Conservation (phyloP, 1,140 invertebrate species). For the Ditylenchus dipsaci region DNA sequence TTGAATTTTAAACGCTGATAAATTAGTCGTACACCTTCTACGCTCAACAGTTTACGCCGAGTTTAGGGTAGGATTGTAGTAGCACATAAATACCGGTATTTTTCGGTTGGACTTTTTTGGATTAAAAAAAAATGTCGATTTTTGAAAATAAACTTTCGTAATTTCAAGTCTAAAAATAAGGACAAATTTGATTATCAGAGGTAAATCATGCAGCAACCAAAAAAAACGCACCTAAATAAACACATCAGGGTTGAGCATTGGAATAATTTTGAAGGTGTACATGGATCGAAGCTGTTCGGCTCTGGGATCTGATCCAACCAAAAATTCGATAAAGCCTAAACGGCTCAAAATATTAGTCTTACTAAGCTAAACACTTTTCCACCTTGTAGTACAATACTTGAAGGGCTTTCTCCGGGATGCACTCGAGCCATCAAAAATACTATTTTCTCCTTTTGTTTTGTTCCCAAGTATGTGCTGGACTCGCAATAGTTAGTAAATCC, state of each 20-base stretch:
- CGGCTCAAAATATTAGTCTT: constrained; percentile 58
- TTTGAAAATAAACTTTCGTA: too few species aligned
- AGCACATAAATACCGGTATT: too few species aligned
- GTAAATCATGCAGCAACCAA: too few species aligned
- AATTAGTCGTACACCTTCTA: too few species aligned
- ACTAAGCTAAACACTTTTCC: constrained; percentile 53
- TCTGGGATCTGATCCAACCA: constrained; percentile 67
- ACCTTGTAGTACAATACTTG: constrained; percentile 79
- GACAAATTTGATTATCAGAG: too few species aligned
- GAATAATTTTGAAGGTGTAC: constrained; percentile 80
- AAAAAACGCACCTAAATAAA: too few species aligned
- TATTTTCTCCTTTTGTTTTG: constrained; percentile 58
- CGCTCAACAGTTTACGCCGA: too few species aligned
- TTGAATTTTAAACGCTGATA: too few species aligned
- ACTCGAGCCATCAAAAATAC: constrained; percentile 73
- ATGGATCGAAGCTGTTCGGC: constrained; percentile 68
- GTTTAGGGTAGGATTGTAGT: too few species aligned
- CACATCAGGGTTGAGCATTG: constrained; percentile 87
- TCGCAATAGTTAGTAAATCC: constrained; percentile 79
- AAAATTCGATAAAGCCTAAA: constrained; percentile 67
- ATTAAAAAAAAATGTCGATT: too few species aligned
- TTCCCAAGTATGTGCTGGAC: constrained; percentile 48
- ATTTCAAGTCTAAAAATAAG: too few species aligned
- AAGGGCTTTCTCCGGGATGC: constrained; percentile 81
- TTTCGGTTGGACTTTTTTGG: too few species aligned